phyloP scores from a whole-genome alignment of 2,113 vertebrate species.

The Scomber colias region DNA sequence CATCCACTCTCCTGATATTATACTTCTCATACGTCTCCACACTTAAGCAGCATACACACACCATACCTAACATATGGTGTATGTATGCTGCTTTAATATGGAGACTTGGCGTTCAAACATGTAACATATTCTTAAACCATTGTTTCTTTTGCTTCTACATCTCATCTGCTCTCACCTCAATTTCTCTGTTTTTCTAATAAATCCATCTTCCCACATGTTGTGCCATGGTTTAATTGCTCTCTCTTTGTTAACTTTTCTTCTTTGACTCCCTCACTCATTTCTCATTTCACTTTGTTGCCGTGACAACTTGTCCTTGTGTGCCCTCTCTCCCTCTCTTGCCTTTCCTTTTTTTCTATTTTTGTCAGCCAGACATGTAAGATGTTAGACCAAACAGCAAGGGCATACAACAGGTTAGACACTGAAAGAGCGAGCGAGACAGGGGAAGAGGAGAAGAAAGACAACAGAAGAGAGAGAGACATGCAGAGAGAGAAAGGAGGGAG shows the following conservation, averaged over 20 bases:
- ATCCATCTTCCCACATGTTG: too few species aligned
- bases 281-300: conserved; percentile 15
- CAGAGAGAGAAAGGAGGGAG: neutral
- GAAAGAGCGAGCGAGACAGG: neutral
- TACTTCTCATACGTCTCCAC: too few species aligned
- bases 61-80: too few species aligned
- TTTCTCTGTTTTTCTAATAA: neutral
- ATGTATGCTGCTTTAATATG: neutral
- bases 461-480: neutral
- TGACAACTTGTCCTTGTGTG: conserved; percentile 48
- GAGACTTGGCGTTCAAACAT: neutral
- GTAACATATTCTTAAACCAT: neutral
- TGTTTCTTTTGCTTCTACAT: neutral
- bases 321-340: neutral
- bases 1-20: neutral
- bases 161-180: neutral
- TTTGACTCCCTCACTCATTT: neutral
- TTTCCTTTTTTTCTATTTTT: neutral
- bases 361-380: conserved; percentile 1
- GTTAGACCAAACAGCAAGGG: conserved; percentile 11
- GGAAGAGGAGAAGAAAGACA: neutral
- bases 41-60: too few species aligned
- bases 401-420: neutral
- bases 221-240: neutral
- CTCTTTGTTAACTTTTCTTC: neutral